Evolutionary conservation across 1,140 invertebrate species (phyloP).

Genomic region (Armadillidium nasatum): DNA sequence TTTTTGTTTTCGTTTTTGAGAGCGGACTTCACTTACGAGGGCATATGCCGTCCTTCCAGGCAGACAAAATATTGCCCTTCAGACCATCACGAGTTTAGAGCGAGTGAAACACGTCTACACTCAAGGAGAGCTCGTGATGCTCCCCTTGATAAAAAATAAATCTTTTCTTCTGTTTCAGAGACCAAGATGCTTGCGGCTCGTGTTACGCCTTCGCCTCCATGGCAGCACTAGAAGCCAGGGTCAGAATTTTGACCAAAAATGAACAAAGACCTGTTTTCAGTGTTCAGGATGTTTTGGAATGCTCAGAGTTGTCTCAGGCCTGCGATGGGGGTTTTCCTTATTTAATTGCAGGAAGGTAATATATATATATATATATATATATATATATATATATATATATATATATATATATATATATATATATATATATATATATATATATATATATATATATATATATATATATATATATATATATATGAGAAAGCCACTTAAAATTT

Average conservation of each 20-base stretch:
- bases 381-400: too few relatives aligned
- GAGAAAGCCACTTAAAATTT: background rate
- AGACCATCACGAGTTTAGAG: too few relatives aligned
- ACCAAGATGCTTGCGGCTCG: constrained; percentile 53
- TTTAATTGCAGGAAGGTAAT: constrained; percentile 54
- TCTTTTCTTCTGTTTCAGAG: constrained; percentile 29
- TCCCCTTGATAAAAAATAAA: background rate
- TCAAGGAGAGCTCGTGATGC: background rate
- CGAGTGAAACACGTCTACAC: too few relatives aligned
- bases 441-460: too few relatives aligned
- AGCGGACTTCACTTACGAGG: too few relatives aligned
- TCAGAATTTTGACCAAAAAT: constrained; percentile 53
- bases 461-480: background rate
- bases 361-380: background rate
- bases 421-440: too few relatives aligned
- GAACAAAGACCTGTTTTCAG: constrained; percentile 49
- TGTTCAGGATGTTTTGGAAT: constrained; percentile 56
- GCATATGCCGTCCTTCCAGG: too few relatives aligned
- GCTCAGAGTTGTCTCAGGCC: constrained; percentile 53
- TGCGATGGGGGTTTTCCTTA: constrained; percentile 57
- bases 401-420: too few relatives aligned
- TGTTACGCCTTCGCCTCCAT: constrained; percentile 56
- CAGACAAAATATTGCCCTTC: too few relatives aligned
- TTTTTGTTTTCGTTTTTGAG: too few relatives aligned
- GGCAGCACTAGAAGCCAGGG: constrained; percentile 53